These are phyloP conservation scores for Oikopleura dioica DNA, from an alignment of 23 tunicate species.

Conservation along the genomic window DNA sequence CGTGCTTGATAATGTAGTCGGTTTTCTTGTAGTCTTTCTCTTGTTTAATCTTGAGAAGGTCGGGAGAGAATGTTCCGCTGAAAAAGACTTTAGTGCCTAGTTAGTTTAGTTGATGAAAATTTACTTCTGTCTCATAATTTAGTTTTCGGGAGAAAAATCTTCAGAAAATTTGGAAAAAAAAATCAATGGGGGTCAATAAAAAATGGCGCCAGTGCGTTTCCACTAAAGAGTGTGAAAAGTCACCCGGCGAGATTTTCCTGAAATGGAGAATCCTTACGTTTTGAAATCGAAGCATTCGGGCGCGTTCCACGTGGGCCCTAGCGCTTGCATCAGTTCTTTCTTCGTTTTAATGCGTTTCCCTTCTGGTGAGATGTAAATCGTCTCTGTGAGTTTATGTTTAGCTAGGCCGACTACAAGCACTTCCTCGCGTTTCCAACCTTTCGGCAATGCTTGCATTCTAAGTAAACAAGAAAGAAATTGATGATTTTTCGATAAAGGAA, in stretches of 20 bases:
- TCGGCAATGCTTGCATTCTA: too few relatives aligned
- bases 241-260: not conserved
- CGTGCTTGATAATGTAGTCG: not conserved
- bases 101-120: too few relatives aligned
- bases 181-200: not conserved
- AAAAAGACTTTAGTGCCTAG: too few relatives aligned
- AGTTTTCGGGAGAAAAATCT: not conserved
- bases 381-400: too few relatives aligned
- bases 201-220: not conserved
- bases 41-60: not conserved
- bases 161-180: too few relatives aligned
- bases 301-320: not conserved
- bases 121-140: too few relatives aligned
- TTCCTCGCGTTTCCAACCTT: too few relatives aligned
- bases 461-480: too few relatives aligned
- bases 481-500: too few relatives aligned
- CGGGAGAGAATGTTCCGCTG: too few relatives aligned
- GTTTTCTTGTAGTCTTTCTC: not conserved
- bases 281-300: slow-evolving; percentile 13
- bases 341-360: not conserved
- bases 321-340: slow-evolving; percentile 6
- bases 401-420: too few relatives aligned
- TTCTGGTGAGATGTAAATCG: too few relatives aligned
- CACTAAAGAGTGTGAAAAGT: not conserved
- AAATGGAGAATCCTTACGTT: not conserved